These are phyloP conservation scores for Otolemur crassicaudatus DNA, from an alignment of 2,797 vertebrate genomes.

Conservation along the genomic window DNA sequence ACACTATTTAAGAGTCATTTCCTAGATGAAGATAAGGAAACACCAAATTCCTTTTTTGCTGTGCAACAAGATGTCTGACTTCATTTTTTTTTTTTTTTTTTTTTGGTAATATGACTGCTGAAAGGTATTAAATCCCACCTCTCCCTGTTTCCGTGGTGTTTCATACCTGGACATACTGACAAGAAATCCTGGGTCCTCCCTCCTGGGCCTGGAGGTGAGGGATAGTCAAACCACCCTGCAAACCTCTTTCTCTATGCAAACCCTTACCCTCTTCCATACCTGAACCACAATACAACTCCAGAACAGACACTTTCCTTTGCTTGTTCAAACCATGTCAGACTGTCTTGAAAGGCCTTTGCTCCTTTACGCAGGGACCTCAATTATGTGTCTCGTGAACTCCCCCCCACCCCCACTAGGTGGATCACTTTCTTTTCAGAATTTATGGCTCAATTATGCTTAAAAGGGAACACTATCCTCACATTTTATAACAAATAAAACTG, in stretches of 20 bases:
- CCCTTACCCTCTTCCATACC: background rate
- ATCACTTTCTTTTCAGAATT: background rate
- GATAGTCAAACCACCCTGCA: background rate
- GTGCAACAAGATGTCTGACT: background rate
- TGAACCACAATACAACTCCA: background rate
- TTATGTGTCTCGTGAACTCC: background rate
- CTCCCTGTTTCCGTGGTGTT: background rate
- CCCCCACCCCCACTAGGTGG: no score
- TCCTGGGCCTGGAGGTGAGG: rapidly evolving
- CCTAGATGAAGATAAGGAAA: background rate
- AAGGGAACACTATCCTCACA: background rate
- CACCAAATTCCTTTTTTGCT: background rate
- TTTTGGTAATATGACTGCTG: background rate
- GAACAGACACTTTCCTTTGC: background rate
- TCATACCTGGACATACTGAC: background rate
- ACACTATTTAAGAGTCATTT: background rate
- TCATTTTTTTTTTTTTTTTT: background rate
- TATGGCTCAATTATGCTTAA: background rate
- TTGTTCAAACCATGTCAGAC: background rate
- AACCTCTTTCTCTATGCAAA: background rate
- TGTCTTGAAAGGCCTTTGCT: background rate
- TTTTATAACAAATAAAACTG: background rate
- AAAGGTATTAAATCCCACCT: background rate
- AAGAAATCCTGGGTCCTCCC: background rate
- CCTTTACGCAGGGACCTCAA: background rate